These are phyloP conservation scores for Drosophila equinoxialis DNA, from an alignment of 1,140 invertebrate genomes.

Conservation along the genomic window DNA sequence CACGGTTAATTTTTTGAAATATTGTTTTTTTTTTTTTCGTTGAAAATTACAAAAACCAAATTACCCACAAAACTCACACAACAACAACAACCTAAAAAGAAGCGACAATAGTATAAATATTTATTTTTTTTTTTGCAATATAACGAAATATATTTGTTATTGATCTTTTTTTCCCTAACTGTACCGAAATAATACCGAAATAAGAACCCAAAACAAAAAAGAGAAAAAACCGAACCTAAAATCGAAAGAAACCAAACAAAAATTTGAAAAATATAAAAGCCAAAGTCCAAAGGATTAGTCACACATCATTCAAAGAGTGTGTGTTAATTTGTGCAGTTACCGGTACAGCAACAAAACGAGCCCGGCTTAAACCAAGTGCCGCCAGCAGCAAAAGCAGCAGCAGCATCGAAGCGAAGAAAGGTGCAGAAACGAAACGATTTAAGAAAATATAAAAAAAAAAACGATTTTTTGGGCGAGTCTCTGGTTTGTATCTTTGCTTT, in stretches of 20 bases:
- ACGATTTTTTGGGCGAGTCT: conserved; percentile 1
- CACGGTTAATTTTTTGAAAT: conserved; percentile 36
- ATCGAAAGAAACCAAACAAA: conserved; percentile 14
- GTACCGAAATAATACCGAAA: conserved; percentile 18
- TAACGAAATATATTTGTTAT: conserved; percentile 20
- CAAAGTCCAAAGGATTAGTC: conserved; percentile 12
- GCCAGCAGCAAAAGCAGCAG: not conserved
- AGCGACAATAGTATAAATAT: conserved; percentile 7
- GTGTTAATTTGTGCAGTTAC: conserved; percentile 11
- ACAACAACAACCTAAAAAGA: conserved; percentile 17
- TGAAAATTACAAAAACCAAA: conserved; percentile 4
- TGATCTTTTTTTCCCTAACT: conserved; percentile 31
- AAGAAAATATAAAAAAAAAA: not conserved
- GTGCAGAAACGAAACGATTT: conserved; percentile 1
- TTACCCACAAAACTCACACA: not conserved
- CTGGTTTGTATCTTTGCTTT: conserved; percentile 13
- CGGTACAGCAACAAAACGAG: conserved; percentile 19
- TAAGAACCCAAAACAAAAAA: conserved; percentile 14
- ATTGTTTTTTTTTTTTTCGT: conserved; percentile 1
- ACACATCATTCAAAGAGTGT: conserved; percentile 14
- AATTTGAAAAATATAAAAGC: conserved; percentile 16
- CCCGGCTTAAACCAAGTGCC: conserved; percentile 14
- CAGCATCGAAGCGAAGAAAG: conserved; percentile 3
- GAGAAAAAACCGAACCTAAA: conserved; percentile 5
- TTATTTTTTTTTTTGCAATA: conserved; percentile 47